Evolutionary conservation across 2,113 vertebrate genomes (phyloP).

Genomic region (Chloebia gouldiae): DNA sequence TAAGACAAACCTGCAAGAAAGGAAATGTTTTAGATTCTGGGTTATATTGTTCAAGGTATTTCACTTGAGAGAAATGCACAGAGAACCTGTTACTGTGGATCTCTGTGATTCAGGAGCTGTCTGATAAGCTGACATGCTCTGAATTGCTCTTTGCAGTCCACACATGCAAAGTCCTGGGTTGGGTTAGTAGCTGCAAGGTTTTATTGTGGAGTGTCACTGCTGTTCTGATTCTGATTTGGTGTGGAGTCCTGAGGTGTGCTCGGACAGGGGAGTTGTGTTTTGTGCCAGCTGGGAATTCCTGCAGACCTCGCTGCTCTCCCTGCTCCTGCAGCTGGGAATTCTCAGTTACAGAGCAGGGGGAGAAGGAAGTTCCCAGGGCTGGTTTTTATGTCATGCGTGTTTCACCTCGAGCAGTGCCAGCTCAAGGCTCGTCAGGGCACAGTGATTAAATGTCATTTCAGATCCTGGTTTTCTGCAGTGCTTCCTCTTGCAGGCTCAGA

Average conservation of each 20-base stretch:
- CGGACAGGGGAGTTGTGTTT: not conserved
- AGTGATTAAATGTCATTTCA: accelerated
- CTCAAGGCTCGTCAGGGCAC: not conserved
- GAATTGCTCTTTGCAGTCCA: not conserved
- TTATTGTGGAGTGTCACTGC: not conserved
- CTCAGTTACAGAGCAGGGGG: accelerated
- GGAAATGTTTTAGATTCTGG: not conserved
- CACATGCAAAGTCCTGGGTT: not conserved
- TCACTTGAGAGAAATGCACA: not conserved
- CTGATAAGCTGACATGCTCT: not conserved
- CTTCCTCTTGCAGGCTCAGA: not conserved
- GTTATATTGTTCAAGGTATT: not conserved
- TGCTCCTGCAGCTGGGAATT: not conserved
- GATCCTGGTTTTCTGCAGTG: not conserved
- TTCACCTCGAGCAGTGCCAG: not conserved
- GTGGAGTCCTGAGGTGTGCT: not conserved
- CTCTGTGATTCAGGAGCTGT: accelerated
- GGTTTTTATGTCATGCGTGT: not conserved
- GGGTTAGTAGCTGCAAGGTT: not conserved
- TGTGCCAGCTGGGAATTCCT: not conserved
- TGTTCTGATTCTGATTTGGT: not conserved
- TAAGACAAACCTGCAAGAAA: not conserved
- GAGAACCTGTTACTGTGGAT: accelerated
- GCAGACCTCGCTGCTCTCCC: not conserved
- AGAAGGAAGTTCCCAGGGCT: not conserved